Conservation (phyloP, 2,797 vertebrate species). For the Pangasius krempfi region DNA sequence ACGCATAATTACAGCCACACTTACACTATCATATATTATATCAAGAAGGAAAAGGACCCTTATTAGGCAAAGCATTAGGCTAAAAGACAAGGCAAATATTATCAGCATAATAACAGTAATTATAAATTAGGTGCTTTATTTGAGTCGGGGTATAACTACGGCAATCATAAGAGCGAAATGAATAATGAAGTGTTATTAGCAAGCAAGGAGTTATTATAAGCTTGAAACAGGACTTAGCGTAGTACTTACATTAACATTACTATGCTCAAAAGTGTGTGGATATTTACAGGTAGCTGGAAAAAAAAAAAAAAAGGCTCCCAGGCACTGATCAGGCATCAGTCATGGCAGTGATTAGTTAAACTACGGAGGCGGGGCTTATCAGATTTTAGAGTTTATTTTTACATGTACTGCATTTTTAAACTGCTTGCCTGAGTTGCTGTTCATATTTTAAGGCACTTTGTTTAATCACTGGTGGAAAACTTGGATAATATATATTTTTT, state of each 20-base stretch:
- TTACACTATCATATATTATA: neutral
- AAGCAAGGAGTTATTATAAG: neutral
- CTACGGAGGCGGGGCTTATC: neutral
- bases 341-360: neutral
- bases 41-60: neutral
- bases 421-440: neutral
- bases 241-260: no score
- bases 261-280: neutral
- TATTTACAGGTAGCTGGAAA: neutral
- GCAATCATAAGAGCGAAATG: neutral
- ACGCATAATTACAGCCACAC: neutral
- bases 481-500: neutral
- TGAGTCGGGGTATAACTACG: neutral
- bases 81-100: conserved; percentile 5
- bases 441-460: neutral
- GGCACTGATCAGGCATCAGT: neutral
- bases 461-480: neutral
- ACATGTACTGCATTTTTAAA: neutral
- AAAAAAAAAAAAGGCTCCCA: neutral
- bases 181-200: conserved; percentile 4
- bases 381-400: neutral
- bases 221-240: neutral
- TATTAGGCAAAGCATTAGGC: neutral
- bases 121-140: neutral
- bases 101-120: conserved; percentile 9